A percentile compares a stretch with the other conserved stretches of the same genome.
These are phyloP conservation scores for Anthopleura xanthogrammica DNA, from an alignment of 92 coral and sea anemone species.

Conservation along the genomic window DNA sequence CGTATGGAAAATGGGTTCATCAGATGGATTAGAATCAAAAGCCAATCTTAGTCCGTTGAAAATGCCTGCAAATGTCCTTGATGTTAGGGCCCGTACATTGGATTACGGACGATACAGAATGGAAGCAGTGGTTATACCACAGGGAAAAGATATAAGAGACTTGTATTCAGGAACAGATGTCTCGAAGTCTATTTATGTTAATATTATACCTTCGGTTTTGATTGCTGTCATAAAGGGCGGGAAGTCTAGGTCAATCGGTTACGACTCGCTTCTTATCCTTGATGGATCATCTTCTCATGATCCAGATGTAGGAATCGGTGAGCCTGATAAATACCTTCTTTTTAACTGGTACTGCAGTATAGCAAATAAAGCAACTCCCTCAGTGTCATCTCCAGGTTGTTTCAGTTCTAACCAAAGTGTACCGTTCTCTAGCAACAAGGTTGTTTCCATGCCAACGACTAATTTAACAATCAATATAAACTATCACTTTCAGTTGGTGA, in stretches of 20 bases:
- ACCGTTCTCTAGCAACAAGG: constrained; percentile 35
- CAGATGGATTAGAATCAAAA: not conserved
- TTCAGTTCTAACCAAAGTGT: constrained; percentile 18
- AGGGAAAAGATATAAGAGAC: constrained; percentile 25
- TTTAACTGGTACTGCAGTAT: constrained; percentile 63
- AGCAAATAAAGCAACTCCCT: not conserved
- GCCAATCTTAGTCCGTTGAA: not conserved
- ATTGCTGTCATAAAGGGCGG: constrained; percentile 54
- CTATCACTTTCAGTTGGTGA: constrained; percentile 55
- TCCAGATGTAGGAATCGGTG: constrained; percentile 44
- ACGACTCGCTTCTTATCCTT: constrained; percentile 44
- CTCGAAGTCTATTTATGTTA: constrained; percentile 16
- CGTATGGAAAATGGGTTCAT: not conserved
- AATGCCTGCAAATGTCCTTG: not conserved
- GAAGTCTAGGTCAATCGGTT: constrained; percentile 36
- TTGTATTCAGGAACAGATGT: constrained; percentile 41
- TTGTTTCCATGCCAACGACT: constrained; percentile 45
- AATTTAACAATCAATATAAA: constrained; percentile 43
- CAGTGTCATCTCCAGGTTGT: constrained; percentile 15
- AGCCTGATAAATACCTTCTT: constrained; percentile 24
- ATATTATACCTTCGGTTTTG: constrained; percentile 46
- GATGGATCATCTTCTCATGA: constrained; percentile 58
- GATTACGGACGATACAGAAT: constrained; percentile 49
- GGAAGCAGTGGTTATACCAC: constrained; percentile 28
- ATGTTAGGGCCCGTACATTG: constrained; percentile 15